Percentiles rank a stretch among this genome's conserved stretches.
Evolutionary conservation across 2,888 invertebrate genomes (phyloP).

Genomic region (Keiferia lycopersicella): DNA sequence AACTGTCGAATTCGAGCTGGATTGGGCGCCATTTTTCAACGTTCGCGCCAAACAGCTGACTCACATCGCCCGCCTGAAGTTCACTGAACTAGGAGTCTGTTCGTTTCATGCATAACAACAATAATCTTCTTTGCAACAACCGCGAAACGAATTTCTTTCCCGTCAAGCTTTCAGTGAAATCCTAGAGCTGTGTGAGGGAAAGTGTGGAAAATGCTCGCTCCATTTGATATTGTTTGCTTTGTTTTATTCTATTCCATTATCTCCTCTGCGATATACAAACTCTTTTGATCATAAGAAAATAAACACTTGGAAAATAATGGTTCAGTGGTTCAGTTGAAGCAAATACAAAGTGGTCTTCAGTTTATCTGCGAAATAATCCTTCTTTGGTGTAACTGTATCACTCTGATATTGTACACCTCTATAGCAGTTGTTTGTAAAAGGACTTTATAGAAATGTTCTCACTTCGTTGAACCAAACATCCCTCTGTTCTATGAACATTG

Average conservation of each 20-base stretch:
- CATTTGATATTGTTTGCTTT: slow-evolving; percentile 18
- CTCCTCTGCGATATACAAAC: slow-evolving; percentile 10
- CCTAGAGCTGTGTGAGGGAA: slow-evolving; percentile 8
- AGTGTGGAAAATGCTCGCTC: slow-evolving; percentile 15
- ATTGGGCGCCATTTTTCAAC: slow-evolving; percentile 50
- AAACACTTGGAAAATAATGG: slow-evolving; percentile 17
- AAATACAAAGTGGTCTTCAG: slow-evolving; percentile 17
- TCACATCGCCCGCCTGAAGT: slow-evolving; percentile 17
- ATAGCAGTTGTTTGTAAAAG: background rate
- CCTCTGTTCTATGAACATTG: background rate
- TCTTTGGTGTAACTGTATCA: slow-evolving; percentile 13
- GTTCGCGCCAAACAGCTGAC: slow-evolving; percentile 34
- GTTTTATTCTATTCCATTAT: slow-evolving; percentile 18
- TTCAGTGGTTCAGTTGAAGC: background rate
- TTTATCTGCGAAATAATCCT: slow-evolving; percentile 15
- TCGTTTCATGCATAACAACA: background rate
- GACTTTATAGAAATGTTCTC: background rate
- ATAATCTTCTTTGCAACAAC: slow-evolving; percentile 18
- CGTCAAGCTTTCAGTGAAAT: slow-evolving; percentile 10
- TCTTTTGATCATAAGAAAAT: slow-evolving; percentile 15
- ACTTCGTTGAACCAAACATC: background rate
- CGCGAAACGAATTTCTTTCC: slow-evolving; percentile 8
- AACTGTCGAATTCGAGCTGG: slow-evolving; percentile 39
- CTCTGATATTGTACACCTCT: slow-evolving; percentile 11
- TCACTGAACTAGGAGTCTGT: background rate